Conservation (phyloP, 2,113 vertebrate species). For the Egretta garzetta region DNA sequence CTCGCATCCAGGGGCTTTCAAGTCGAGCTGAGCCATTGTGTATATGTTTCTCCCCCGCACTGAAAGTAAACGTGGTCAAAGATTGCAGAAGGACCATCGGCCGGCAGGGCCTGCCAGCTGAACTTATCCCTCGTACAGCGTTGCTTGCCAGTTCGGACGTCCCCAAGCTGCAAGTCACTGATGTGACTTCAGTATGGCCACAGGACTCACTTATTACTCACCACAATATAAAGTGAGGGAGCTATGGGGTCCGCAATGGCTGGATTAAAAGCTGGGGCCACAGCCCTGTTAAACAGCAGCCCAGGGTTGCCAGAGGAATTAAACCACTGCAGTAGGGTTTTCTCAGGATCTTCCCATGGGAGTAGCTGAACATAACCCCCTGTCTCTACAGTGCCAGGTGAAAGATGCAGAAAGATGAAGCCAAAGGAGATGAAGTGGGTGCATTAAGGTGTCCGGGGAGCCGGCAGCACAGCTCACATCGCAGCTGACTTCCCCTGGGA, state of each 20-base stretch:
- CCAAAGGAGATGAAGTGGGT: not conserved
- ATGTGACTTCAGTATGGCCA: not conserved
- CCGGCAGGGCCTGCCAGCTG: fast-evolving
- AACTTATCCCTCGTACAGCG: not conserved
- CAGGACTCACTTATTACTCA: not conserved
- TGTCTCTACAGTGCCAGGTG: not conserved
- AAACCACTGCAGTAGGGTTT: not conserved
- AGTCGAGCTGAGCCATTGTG: not conserved
- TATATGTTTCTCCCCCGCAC: not conserved
- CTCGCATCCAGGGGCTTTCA: not conserved
- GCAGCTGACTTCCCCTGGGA: not conserved
- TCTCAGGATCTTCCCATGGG: not conserved
- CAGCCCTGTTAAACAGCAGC: not conserved
- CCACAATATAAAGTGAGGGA: not conserved
- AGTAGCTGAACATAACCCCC: not conserved
- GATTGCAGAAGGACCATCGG: not conserved
- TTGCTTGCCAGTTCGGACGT: not conserved
- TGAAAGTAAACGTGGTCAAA: not conserved
- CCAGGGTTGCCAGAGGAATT: not conserved
- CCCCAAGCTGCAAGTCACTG: not conserved
- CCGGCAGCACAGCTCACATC: fast-evolving
- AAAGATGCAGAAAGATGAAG: not conserved
- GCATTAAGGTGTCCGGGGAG: not conserved
- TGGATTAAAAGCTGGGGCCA: not conserved
- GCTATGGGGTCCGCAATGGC: not conserved